Percentiles rank a stretch among this genome's conserved stretches.
These are phyloP conservation scores for Trichosurus vulpecula DNA, from an alignment of 2,797 vertebrate genomes.

Conservation along the genomic window DNA sequence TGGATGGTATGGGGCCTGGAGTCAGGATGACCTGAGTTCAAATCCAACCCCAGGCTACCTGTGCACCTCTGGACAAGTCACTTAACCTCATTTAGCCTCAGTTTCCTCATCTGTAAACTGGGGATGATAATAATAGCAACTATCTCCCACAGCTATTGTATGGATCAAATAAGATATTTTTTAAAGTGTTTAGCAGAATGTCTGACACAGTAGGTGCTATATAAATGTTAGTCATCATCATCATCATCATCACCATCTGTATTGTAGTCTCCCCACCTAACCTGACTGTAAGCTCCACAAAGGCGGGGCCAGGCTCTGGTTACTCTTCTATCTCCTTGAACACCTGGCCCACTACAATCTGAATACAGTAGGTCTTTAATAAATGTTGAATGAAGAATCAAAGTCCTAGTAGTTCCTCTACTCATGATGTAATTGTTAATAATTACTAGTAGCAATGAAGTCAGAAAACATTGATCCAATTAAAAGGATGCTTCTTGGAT, in stretches of 20 bases:
- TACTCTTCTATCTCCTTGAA: not conserved
- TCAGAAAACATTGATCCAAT: constrained; percentile 19
- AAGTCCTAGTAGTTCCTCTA: constrained; percentile 14
- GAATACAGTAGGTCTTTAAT: not conserved
- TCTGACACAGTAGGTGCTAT: no score
- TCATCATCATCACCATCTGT: not conserved
- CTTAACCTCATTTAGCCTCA: no score
- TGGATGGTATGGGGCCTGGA: no score
- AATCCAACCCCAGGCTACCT: no score
- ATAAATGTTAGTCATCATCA: not conserved
- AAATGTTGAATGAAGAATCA: not conserved
- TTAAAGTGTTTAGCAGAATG: no score
- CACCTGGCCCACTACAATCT: not conserved
- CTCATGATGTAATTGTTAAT: constrained; percentile 30
- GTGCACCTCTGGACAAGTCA: no score
- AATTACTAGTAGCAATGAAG: constrained; percentile 21
- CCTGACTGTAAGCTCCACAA: not conserved
- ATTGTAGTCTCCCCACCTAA: not conserved
- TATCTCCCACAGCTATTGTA: no score
- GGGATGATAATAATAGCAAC: no score
- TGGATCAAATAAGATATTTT: no score
- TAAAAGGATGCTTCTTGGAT: constrained; percentile 3
- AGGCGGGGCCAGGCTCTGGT: not conserved
- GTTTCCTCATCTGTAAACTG: no score
- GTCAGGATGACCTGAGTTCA: no score